Conservation (phyloP, 1,140 invertebrate species). For the Elymnias hypermnestra region DNA sequence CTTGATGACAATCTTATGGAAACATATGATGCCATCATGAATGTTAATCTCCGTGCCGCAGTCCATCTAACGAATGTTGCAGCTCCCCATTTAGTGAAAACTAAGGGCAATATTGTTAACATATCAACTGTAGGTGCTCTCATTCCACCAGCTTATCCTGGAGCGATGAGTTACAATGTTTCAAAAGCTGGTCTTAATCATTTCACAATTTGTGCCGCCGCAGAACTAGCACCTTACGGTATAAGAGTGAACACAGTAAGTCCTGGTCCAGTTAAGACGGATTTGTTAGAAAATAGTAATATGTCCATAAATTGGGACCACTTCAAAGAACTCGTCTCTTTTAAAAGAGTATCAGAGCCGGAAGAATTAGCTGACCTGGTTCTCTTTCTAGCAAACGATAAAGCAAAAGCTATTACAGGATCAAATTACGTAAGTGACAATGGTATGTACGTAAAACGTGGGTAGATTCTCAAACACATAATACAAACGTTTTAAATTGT, state of each 20-base stretch:
- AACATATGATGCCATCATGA: background rate
- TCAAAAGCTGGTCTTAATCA: background rate
- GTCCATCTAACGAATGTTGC: background rate
- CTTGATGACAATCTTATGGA: background rate
- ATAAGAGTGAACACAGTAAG: background rate
- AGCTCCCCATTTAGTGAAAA: too few species aligned
- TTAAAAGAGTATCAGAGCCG: constrained; percentile 79
- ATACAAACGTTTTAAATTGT: too few species aligned
- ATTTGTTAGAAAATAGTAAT: background rate
- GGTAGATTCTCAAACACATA: too few species aligned
- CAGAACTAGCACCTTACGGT: background rate
- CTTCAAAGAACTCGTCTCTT: constrained; percentile 75
- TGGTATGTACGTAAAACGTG: constrained; percentile 11
- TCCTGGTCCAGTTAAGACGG: background rate
- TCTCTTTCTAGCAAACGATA: constrained; percentile 84
- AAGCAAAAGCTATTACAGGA: constrained; percentile 84
- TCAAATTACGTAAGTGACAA: constrained; percentile 23
- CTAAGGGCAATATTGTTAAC: background rate
- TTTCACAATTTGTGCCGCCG: background rate
- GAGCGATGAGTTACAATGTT: background rate
- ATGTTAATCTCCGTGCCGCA: background rate
- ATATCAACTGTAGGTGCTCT: background rate
- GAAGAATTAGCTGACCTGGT: constrained; percentile 84
- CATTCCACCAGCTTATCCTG: background rate
- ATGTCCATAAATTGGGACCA: background rate